These are phyloP conservation scores for Oreonectes daqikongensis DNA, from an alignment of 2,797 vertebrate species.

Conservation along the genomic window DNA sequence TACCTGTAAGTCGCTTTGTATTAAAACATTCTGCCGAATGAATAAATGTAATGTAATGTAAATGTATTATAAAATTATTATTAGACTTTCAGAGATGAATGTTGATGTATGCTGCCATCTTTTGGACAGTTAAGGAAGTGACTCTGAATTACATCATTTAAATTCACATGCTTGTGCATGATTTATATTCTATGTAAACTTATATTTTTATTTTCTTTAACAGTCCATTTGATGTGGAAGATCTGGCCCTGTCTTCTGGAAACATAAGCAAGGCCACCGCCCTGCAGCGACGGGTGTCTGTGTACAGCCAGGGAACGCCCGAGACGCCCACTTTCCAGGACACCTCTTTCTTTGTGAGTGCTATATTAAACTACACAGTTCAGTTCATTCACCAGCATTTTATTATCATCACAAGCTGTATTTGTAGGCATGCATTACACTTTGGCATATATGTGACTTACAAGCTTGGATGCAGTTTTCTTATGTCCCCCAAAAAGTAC, in stretches of 20 bases:
- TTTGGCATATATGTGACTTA: background rate
- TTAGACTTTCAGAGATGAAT: too few species aligned
- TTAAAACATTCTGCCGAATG: too few species aligned
- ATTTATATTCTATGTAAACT: background rate
- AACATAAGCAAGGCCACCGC: slow-evolving; percentile 89
- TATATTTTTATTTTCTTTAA: background rate
- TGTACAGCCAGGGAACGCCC: slow-evolving; percentile 96
- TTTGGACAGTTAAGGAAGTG: slow-evolving; percentile 50
- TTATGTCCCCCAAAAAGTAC: background rate
- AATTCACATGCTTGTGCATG: background rate
- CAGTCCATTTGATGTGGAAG: slow-evolving; percentile 97
- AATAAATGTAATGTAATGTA: too few species aligned
- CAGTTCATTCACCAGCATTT: background rate
- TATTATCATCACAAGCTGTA: too few species aligned
- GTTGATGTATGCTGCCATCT: slow-evolving; percentile 57
- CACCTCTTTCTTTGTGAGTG: slow-evolving; percentile 95
- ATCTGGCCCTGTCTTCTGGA: slow-evolving; percentile 88
- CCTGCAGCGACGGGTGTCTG: slow-evolving; percentile 93
- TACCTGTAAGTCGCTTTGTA: too few species aligned
- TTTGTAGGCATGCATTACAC: background rate
- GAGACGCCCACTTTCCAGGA: slow-evolving; percentile 97
- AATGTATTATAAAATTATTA: too few species aligned
- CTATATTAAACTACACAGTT: background rate
- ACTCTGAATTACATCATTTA: background rate
- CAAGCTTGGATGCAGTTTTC: too few species aligned